Conservation (phyloP, 2,888 invertebrate species). For the Lycocerus yunnanus region DNA sequence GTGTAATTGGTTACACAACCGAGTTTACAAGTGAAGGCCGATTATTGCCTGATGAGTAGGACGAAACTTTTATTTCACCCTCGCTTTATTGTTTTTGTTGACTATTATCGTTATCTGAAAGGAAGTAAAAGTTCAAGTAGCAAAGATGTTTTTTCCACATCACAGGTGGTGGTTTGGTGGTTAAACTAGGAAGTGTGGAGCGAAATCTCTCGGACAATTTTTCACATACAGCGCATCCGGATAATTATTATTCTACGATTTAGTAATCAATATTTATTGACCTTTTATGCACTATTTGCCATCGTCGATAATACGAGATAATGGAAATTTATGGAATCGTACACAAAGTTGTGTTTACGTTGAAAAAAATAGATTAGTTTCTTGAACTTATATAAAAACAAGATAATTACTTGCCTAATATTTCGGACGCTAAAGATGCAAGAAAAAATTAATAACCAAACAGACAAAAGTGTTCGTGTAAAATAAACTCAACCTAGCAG, state of each 20-base stretch:
- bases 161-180: not conserved
- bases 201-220: not conserved
- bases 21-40: slow-evolving; percentile 26
- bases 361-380: not conserved
- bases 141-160: not conserved
- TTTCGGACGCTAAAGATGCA: not conserved
- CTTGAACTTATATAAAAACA: not conserved
- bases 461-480: not conserved
- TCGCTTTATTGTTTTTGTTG: not conserved
- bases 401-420: not conserved
- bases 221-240: not conserved
- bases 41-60: slow-evolving; percentile 12
- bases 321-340: not conserved
- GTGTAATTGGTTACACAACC: slow-evolving; percentile 26
- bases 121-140: not conserved
- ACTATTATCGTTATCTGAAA: not conserved
- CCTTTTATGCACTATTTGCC: not conserved
- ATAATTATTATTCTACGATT: not conserved
- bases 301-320: not conserved
- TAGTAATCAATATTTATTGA: not conserved
- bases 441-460: not conserved
- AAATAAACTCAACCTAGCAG: not conserved
- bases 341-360: not conserved
- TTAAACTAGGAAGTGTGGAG: not conserved
- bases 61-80: slow-evolving; percentile 13